Conservation (phyloP, 2,113 vertebrate genomes). For the Cheirogaleus medius region DNA sequence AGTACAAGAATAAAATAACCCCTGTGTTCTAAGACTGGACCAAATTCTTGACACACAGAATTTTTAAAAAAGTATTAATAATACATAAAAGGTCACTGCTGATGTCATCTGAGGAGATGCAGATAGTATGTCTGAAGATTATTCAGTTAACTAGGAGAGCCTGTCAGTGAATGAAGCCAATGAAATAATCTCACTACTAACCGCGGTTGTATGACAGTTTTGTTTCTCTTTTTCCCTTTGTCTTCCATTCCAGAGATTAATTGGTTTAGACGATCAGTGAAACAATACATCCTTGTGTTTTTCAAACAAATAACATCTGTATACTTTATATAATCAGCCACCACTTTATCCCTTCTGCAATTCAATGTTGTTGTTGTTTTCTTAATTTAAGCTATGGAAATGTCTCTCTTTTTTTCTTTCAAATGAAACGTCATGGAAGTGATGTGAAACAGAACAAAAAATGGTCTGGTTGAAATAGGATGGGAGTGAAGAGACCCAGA, state of each 20-base stretch:
- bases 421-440: not conserved
- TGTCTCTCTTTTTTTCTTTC: not conserved
- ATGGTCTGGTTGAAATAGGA: not conserved
- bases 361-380: not conserved
- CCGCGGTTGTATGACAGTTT: not conserved
- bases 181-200: not conserved
- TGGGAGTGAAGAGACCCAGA: not conserved
- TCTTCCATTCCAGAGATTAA: not conserved
- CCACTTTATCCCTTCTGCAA: constrained; percentile 2
- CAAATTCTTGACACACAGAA: constrained; percentile 19
- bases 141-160: constrained; percentile 53
- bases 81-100: constrained; percentile 56
- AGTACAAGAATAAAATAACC: constrained; percentile 24
- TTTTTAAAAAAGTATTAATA: not conserved
- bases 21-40: not conserved
- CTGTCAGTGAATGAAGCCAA: constrained; percentile 40
- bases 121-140: constrained; percentile 21
- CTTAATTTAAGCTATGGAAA: not conserved
- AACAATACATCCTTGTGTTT: constrained; percentile 33
- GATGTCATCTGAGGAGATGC: constrained; percentile 35
- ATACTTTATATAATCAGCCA: not conserved
- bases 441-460: not conserved
- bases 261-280: not conserved
- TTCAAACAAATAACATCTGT: constrained; percentile 5
- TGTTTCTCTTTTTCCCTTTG: constrained; percentile 23